Percentiles rank a stretch among this genome's conserved stretches.
Conservation (phyloP, 1,140 invertebrate genomes). For the Calliphora vicina region DNA sequence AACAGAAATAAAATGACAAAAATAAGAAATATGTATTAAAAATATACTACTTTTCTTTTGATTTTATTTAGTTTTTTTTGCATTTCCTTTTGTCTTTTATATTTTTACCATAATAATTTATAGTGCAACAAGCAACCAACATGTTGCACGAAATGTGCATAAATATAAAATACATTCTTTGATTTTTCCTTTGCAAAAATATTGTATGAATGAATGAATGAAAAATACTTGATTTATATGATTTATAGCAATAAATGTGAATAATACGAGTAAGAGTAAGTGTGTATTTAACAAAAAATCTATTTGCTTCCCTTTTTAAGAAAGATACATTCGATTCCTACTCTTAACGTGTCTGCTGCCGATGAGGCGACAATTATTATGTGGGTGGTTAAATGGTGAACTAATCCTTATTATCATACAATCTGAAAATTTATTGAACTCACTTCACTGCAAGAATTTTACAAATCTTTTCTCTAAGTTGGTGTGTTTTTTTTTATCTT, state of each 20-base stretch:
- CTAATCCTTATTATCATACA: slow-evolving; percentile 19
- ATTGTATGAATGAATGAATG: no score
- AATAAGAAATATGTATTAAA: neutral
- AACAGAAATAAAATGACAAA: neutral
- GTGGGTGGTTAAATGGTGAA: slow-evolving; percentile 29
- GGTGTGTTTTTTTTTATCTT: neutral
- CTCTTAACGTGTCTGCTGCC: no score
- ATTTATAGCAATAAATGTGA: slow-evolving; percentile 4
- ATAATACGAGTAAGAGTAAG: neutral
- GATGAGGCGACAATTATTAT: slow-evolving; percentile 16
- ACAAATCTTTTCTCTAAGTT: neutral
- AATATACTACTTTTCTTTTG: neutral
- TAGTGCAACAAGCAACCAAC: neutral
- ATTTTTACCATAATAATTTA: slow-evolving; percentile 1
- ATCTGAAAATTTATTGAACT: slow-evolving; percentile 27
- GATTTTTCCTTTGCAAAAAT: no score
- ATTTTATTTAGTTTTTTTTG: neutral
- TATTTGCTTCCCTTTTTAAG: neutral
- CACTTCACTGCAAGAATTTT: neutral
- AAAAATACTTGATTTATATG: neutral
- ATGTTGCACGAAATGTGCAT: neutral
- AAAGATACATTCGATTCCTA: no score
- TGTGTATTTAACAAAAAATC: neutral
- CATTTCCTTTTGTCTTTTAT: neutral
- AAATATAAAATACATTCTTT: no score